A percentile compares a stretch with the other conserved stretches of the same genome.
Conservation (phyloP, 2,113 vertebrate genomes). For the Cepphus grylle region DNA sequence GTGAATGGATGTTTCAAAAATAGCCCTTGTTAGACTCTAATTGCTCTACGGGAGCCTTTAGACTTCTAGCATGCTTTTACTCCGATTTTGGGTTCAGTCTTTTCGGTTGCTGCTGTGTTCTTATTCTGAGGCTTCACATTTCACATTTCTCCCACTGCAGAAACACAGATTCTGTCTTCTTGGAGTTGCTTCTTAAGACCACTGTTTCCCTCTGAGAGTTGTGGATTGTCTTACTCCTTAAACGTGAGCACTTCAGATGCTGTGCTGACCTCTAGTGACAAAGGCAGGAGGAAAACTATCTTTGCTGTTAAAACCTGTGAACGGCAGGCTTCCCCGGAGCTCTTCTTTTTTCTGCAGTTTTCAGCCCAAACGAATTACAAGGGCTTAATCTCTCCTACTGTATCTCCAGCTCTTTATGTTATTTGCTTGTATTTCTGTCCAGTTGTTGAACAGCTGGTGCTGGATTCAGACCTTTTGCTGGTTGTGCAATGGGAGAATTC, state of each 20-base stretch:
- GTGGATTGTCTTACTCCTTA: background rate
- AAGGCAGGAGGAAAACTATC: background rate
- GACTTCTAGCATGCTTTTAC: background rate
- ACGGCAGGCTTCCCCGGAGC: rapidly evolving
- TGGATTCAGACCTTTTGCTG: background rate
- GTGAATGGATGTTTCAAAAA: background rate
- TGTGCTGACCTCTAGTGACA: conserved; percentile 60
- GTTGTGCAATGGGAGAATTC: background rate
- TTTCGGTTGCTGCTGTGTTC: background rate
- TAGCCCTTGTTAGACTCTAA: background rate
- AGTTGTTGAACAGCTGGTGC: background rate
- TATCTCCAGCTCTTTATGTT: background rate
- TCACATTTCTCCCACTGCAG: background rate
- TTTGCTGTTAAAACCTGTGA: rapidly evolving
- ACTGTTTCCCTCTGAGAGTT: background rate
- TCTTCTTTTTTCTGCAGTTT: background rate
- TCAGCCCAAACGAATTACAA: background rate
- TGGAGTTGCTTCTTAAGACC: background rate
- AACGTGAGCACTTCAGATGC: background rate
- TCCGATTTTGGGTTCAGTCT: background rate
- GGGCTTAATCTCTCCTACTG: background rate
- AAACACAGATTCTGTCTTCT: background rate
- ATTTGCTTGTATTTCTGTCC: background rate
- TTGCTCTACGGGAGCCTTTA: background rate
- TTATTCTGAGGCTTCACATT: background rate